Percentiles rank a stretch among this genome's conserved stretches.
phyloP scores from a whole-genome alignment of 2,797 vertebrate species.

The Amblyopsis hoosieri region DNA sequence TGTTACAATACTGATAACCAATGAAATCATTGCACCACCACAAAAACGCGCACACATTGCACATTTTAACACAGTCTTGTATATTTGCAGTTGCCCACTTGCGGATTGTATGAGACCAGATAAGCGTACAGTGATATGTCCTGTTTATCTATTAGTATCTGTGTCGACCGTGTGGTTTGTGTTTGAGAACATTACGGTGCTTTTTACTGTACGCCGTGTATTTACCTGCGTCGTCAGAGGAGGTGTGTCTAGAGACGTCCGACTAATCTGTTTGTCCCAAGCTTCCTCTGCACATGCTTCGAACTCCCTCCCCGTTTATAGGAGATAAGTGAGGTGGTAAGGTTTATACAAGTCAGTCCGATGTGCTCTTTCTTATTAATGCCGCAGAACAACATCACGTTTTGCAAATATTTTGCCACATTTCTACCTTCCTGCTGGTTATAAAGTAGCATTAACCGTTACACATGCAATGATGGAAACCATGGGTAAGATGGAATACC shows the following conservation, averaged over 20 bases:
- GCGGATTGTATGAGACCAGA: no score
- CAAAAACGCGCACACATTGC: no score
- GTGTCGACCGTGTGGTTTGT: no score
- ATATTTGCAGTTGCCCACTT: no score
- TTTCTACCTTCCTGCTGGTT: background rate
- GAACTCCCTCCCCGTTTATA: conserved; percentile 29
- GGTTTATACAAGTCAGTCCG: conserved; percentile 18
- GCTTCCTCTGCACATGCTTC: conserved; percentile 1
- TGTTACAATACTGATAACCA: no score
- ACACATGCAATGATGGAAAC: conserved; percentile 54
- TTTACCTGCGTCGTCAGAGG: conserved; percentile 13
- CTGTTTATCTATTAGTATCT: no score
- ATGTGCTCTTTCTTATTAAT: conserved; percentile 9
- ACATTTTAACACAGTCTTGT: no score
- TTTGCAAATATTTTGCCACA: background rate
- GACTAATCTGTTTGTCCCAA: conserved; percentile 32
- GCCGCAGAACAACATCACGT: conserved; percentile 2
- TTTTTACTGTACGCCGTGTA: no score
- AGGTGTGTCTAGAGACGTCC: conserved; percentile 54
- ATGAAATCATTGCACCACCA: no score
- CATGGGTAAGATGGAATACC: conserved; percentile 49
- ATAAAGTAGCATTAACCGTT: background rate
- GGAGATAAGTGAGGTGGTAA: conserved; percentile 13
- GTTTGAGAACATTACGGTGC: no score
- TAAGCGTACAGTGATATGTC: no score